Percentiles rank a stretch among this genome's conserved stretches.
These are phyloP conservation scores for Mythimna loreyi DNA, from an alignment of 2,888 invertebrate species.

Conservation along the genomic window DNA sequence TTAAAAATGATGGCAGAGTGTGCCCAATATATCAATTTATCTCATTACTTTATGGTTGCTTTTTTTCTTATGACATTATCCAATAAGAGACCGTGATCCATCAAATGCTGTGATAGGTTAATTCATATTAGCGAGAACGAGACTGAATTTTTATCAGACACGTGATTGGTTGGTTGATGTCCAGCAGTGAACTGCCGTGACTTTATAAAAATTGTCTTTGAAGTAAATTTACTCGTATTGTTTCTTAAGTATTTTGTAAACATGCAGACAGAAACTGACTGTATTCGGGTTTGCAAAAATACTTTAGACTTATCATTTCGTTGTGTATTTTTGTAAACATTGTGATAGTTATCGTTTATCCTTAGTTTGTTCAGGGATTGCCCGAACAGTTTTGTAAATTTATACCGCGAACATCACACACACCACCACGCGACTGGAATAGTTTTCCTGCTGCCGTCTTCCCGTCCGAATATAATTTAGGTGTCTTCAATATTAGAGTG, in stretches of 20 bases:
- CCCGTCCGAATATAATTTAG: too few relatives aligned
- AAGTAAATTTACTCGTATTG: not conserved
- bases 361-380: slow-evolving; percentile 7
- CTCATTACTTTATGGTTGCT: slow-evolving; percentile 37
- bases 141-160: slow-evolving; percentile 15
- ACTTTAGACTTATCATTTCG: slow-evolving; percentile 3
- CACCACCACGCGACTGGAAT: too few relatives aligned
- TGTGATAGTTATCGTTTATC: slow-evolving; percentile 10
- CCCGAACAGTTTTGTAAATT: not conserved
- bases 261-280: too few relatives aligned
- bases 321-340: slow-evolving; percentile 8
- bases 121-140: slow-evolving; percentile 47
- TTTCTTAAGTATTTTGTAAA: too few relatives aligned
- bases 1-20: slow-evolving; percentile 26
- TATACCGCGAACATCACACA: too few relatives aligned
- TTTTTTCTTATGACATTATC: slow-evolving; percentile 44
- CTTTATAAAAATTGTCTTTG: not conserved
- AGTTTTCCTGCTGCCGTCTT: too few relatives aligned
- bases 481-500: too few relatives aligned
- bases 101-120: slow-evolving; percentile 67
- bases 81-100: slow-evolving; percentile 64
- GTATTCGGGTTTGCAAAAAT: slow-evolving; percentile 4
- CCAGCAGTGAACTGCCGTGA: not conserved
- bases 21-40: slow-evolving; percentile 59
- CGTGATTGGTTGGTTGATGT: not conserved